Conservation (phyloP, 1,140 invertebrate genomes). For the Hylaeus volcanicus region DNA sequence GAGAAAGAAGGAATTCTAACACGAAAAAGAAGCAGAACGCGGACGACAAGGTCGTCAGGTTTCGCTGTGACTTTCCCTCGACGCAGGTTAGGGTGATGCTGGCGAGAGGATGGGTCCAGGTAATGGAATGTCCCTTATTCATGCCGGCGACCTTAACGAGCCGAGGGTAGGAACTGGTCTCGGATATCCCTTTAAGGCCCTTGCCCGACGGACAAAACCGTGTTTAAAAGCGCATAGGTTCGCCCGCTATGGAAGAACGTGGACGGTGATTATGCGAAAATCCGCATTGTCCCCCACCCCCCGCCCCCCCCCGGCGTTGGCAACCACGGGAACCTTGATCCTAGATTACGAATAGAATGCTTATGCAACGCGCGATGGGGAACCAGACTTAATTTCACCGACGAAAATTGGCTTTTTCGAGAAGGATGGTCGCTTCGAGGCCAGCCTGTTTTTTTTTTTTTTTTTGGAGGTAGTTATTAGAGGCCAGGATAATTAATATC, state of each 20-base stretch:
- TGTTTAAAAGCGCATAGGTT: constrained; percentile 11
- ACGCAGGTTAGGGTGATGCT: constrained; percentile 69
- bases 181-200: not conserved
- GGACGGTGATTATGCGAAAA: constrained; percentile 1
- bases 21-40: constrained; percentile 24
- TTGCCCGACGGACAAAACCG: not conserved
- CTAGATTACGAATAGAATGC: not conserved
- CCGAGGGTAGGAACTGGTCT: not conserved
- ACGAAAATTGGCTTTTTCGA: not conserved
- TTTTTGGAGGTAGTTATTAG: too few relatives aligned
- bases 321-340: not conserved
- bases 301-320: too few relatives aligned
- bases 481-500: too few relatives aligned
- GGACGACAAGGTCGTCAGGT: constrained; percentile 62
- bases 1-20: not conserved
- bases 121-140: constrained; percentile 55
- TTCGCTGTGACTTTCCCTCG: constrained; percentile 68
- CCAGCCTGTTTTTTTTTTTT: not conserved
- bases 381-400: not conserved
- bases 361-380: not conserved
- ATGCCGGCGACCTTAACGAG: constrained; percentile 4
- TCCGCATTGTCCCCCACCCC: not conserved
- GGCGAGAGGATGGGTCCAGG: constrained; percentile 70
- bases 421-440: not conserved
- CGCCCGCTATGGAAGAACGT: not conserved